phyloP scores from a whole-genome alignment of 2,113 vertebrate genomes.

The Pelecanoides urinatrix region DNA sequence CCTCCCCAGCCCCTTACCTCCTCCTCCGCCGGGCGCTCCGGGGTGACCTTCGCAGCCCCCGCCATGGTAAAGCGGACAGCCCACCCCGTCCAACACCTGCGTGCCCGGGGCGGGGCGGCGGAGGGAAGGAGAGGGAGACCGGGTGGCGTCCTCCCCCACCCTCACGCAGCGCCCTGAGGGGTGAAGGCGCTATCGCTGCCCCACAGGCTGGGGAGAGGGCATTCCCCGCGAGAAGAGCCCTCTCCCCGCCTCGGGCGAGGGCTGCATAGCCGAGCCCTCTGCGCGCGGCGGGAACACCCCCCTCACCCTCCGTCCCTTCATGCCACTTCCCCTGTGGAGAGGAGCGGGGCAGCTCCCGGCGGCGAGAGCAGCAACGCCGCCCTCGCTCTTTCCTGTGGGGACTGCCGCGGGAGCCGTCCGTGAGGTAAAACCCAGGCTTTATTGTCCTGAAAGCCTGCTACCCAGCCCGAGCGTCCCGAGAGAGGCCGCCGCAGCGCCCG shows the following conservation, averaged over 20 bases:
- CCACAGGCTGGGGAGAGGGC: too few relatives aligned
- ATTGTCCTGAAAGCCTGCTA: accelerated
- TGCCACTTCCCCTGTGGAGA: too few relatives aligned
- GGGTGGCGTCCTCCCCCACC: background rate
- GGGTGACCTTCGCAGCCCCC: background rate
- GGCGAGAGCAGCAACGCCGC: too few relatives aligned
- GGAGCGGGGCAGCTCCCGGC: background rate
- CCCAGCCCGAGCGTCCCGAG: background rate
- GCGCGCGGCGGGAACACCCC: background rate
- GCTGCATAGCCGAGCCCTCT: background rate
- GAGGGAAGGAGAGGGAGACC: background rate
- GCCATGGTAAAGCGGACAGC: background rate
- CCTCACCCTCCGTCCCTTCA: too few relatives aligned
- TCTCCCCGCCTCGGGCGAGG: background rate
- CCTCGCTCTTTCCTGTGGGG: background rate
- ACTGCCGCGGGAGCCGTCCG: background rate
- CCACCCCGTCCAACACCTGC: background rate
- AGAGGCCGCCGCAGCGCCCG: too few relatives aligned
- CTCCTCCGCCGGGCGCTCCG: background rate
- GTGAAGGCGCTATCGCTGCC: background rate
- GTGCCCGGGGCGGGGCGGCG: conserved; percentile 1
- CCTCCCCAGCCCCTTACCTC: background rate
- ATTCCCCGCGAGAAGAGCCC: background rate
- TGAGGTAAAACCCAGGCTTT: background rate
- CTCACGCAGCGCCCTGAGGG: background rate